Conservation (phyloP, 2,113 vertebrate species). For the Corythornis vintsioides region DNA sequence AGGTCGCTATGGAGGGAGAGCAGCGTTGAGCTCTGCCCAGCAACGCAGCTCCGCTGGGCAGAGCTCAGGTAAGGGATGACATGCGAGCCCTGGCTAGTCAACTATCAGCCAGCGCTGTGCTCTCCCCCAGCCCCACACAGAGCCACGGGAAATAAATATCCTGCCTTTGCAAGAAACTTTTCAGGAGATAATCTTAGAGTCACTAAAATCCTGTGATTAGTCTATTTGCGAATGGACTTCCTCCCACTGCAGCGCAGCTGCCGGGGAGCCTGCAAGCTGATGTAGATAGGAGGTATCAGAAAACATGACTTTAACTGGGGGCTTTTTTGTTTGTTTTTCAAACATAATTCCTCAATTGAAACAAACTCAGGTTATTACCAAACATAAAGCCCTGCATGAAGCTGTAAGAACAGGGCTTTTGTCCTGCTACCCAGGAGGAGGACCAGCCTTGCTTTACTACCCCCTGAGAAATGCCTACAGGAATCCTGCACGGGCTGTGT, state of each 20-base stretch:
- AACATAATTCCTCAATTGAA: neutral
- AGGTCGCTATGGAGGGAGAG: neutral
- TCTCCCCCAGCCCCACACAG: neutral
- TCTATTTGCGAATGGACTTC: neutral
- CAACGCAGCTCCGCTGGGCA: rapidly evolving
- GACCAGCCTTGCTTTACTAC: neutral
- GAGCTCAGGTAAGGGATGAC: too few relatives aligned
- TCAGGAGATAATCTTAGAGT: neutral
- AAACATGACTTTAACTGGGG: neutral
- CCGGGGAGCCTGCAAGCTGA: neutral
- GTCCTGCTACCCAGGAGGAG: neutral
- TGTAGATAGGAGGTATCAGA: neutral
- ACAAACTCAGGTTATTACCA: neutral
- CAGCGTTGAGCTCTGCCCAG: neutral
- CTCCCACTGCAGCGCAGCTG: neutral
- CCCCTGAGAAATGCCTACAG: neutral
- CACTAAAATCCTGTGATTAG: neutral
- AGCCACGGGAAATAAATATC: neutral
- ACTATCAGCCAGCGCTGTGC: rapidly evolving
- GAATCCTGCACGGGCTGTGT: neutral
- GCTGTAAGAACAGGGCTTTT: neutral
- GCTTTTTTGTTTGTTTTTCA: neutral
- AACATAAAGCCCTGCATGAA: neutral
- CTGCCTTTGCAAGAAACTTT: neutral
- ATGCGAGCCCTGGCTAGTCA: neutral